Conservation (phyloP, 2,113 vertebrate species). For the Pomatorhinus ruficollis region DNA sequence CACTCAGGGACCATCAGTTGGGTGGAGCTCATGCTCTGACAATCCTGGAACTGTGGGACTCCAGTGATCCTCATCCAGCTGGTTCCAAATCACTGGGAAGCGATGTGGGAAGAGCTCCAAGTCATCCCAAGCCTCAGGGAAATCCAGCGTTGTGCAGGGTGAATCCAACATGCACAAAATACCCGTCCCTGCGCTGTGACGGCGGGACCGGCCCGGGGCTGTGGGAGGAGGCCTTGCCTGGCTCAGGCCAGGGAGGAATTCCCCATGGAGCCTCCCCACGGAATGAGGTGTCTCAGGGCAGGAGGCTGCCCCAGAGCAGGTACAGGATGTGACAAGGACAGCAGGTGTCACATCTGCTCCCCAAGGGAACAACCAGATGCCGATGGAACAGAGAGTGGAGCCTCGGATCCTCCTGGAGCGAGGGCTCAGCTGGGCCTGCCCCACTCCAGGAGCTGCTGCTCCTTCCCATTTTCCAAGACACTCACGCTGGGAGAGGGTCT, state of each 20-base stretch:
- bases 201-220: fast-evolving
- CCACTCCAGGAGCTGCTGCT: fast-evolving
- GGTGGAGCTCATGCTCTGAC: fast-evolving
- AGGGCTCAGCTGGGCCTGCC: background rate
- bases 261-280: fast-evolving
- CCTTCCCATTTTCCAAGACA: background rate
- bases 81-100: fast-evolving
- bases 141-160: fast-evolving
- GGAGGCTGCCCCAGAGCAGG: background rate
- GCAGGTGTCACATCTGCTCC: background rate
- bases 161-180: fast-evolving
- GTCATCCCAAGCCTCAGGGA: fast-evolving
- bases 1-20: fast-evolving
- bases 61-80: background rate
- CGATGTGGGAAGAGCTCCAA: background rate
- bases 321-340: fast-evolving
- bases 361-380: fast-evolving
- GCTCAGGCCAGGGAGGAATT: background rate
- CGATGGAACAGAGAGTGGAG: fast-evolving
- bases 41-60: background rate
- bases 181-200: fast-evolving
- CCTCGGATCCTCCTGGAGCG: fast-evolving
- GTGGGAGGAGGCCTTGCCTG: background rate
- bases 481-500: background rate
- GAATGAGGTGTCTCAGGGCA: background rate